Conservation (phyloP, 1,140 invertebrate genomes). For the Drosophila nebulosa region DNA sequence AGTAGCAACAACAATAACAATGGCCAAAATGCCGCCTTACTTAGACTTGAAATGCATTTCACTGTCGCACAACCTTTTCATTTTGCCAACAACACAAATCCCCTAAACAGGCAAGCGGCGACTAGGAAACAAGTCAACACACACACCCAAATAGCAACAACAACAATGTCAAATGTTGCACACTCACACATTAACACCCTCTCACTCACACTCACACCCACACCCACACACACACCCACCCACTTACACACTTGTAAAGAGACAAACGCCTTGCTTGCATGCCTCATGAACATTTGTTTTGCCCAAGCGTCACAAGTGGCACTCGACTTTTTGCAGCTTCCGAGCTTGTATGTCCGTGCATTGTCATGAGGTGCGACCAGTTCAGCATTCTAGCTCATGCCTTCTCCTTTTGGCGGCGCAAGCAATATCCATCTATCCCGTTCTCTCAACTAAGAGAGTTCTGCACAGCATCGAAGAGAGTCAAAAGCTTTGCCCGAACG, state of each 20-base stretch:
- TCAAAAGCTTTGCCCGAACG: slow-evolving; percentile 16
- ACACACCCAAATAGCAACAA: slow-evolving; percentile 26
- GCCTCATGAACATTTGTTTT: slow-evolving; percentile 54
- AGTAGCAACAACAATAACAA: slow-evolving; percentile 42
- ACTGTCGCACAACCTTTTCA: slow-evolving; percentile 40
- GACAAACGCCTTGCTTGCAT: slow-evolving; percentile 33
- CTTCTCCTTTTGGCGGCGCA: slow-evolving; percentile 55
- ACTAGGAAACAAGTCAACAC: slow-evolving; percentile 67
- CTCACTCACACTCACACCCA: slow-evolving; percentile 11
- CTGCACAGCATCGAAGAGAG: slow-evolving; percentile 40
- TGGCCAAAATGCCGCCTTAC: slow-evolving; percentile 31
- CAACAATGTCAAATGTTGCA: slow-evolving; percentile 62
- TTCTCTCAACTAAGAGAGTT: slow-evolving; percentile 48
- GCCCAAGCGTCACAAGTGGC: slow-evolving; percentile 64
- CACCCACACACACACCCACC: slow-evolving; percentile 19
- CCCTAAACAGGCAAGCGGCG: slow-evolving; percentile 43
- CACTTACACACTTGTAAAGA: neutral
- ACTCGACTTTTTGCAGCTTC: slow-evolving; percentile 33
- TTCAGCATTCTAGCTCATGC: slow-evolving; percentile 2
- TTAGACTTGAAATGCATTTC: slow-evolving; percentile 64
- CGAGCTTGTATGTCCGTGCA: neutral
- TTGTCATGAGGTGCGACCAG: slow-evolving; percentile 32
- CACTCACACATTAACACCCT: neutral
- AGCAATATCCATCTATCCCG: slow-evolving; percentile 49
- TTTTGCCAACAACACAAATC: slow-evolving; percentile 53